Base-by-base conservation (phyloP, 2,113 vertebrate species). In the Diphyllodes magnificus region DNA sequence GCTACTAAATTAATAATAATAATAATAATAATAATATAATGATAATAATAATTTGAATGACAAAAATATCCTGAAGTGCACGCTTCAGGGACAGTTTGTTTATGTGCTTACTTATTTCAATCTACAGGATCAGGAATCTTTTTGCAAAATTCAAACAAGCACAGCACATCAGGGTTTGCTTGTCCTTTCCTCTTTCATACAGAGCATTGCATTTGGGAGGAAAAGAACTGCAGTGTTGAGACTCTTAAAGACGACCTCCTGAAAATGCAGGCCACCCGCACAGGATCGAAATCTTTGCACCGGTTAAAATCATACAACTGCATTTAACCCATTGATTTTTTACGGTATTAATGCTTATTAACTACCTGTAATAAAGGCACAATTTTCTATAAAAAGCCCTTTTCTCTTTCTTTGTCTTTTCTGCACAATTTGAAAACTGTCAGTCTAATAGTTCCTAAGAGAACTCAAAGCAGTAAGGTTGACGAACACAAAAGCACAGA, bases 401-500 rank as follows among this genome's bases (percentile, higher is more conserved):
- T 95, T 94, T 90, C 71, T 75, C 93, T 95, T 92, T 83, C 92
- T 95, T 96, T 93, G 94, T 92, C 91, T 96, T 96, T 90, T 79
- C 95, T 87, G 84, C 75, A 93, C 66, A 92, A 88, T 96, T 89
- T 94, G 79, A 94, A 96, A 94, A 89, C 93, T 88, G 82, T 95
- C 96, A 94, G 90, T 75, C 42, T 93, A 93, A 96, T 75, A 94
- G 97, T 97, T 95, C 96, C 97, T 97, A 90, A 88, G 96, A 97
- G 96, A 97, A 96, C 96, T 88, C 94, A 63, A 72, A 92, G 94
- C 93, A 71, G 92, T 15, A 79, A 92, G 92, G 96, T 27, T 89
- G 96, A 91, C 1, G 95, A 97, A 90, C 96, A 97, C 97, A 97
- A 95, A 97, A 95, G 96, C 96, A 86, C 4, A 81, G 93, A 84